Percentiles rank a stretch among this genome's conserved stretches.
Evolutionary conservation across 2,113 vertebrate species (phyloP).

Genomic region (Poicephalus gulielmi): DNA sequence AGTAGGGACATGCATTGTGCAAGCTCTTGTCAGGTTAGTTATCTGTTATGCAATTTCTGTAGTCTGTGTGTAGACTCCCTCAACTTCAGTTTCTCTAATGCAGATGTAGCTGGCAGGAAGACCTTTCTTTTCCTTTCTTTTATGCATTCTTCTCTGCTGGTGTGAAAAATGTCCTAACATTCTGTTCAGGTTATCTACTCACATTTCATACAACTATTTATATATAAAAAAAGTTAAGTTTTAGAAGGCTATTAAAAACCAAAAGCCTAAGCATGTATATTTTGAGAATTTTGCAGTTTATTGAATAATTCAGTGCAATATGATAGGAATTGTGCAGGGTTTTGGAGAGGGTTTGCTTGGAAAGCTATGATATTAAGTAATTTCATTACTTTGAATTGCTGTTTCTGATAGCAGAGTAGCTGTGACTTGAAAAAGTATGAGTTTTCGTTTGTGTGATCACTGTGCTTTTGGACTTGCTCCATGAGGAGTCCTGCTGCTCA

Average conservation of each 20-base stretch:
- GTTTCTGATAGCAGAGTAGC: constrained; percentile 10
- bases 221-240: neutral
- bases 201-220: neutral
- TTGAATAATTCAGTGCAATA: neutral
- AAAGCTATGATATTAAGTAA: neutral
- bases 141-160: neutral
- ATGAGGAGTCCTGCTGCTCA: neutral
- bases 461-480: constrained; percentile 38
- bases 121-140: neutral
- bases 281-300: neutral
- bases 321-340: neutral
- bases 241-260: neutral
- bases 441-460: constrained; percentile 19
- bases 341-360: neutral
- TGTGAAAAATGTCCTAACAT: neutral
- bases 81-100: neutral
- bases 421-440: neutral
- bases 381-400: neutral
- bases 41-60: neutral
- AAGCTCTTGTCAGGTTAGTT: neutral
- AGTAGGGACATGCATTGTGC: neutral
- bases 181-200: neutral
- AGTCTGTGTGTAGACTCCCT: neutral
- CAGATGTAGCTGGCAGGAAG: neutral
- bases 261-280: neutral